Base-by-base conservation (phyloP, 2,797 vertebrate genomes). In the Allobates femoralis region DNA sequence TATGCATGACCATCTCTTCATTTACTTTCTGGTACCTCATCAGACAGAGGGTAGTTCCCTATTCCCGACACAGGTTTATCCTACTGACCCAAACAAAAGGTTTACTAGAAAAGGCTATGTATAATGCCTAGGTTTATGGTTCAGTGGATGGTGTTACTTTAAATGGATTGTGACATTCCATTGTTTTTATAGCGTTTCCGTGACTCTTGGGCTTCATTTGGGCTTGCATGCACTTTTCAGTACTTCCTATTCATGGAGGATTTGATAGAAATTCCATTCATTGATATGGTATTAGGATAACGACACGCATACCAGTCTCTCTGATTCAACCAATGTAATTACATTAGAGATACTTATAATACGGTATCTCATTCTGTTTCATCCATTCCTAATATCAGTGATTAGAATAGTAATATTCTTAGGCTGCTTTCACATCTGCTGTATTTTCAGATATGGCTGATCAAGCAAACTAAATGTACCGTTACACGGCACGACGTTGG, bases 221-320 rank as follows among this genome's bases (percentile, higher is more conserved):
- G 53, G 32, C 67, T 56, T 14, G 55, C 32, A 41, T 58, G 50
- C 66, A 83, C 23, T 41, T 60, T 73, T 46, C 46, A 53, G 51
- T 55, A 16, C n/a, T 82, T 34, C 2, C 53, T 71, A 73, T 60
- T 83, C 30, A 73, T 46, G 19, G 66, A 73, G 66, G 66, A 60
- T 73, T 83, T 58, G 23, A 7, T 26, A 2, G 41, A 81, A 81
- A 30, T 81, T 50, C 46, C 51, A 41, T 41, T 73, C 67, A 73
- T 56, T 74, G 53, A 46, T 37, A 32, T 46, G 28, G 81, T 69
- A 69, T 82, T 82, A 71, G 62, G 26, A 81, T 2, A 28, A 18
- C 16, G 34, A 73, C 16, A 26, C 11, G 6, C 64, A 41, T 30
- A 30, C 58, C 11, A 30, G 41, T 60, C 30, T 83, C 10, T 55